Percentiles rank a stretch among this genome's conserved stretches.
phyloP scores from a whole-genome alignment of 2,797 vertebrate genomes.

The Hemitrygon akajei region DNA sequence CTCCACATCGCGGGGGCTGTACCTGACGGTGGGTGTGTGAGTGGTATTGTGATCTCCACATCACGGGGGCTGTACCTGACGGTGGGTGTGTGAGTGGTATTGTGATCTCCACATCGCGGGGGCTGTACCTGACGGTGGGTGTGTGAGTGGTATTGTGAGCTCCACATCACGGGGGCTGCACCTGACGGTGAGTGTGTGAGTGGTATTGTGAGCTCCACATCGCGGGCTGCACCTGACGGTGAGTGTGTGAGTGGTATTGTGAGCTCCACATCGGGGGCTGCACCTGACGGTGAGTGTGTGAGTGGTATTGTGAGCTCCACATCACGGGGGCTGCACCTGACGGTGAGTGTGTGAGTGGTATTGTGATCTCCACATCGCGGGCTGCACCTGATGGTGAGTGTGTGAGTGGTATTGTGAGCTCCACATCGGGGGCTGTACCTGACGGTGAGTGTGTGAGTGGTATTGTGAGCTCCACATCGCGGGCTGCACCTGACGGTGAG shows the following conservation, averaged over 20 bases:
- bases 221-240: neutral
- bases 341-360: neutral
- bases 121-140: neutral
- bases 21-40: neutral
- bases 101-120: no score
- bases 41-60: no score
- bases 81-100: neutral
- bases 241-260: neutral
- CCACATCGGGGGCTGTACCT: neutral
- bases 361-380: no score
- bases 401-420: no score
- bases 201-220: no score
- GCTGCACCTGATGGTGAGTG: neutral
- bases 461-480: no score
- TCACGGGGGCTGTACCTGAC: neutral
- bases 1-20: no score
- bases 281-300: neutral
- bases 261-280: no score
- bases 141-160: no score
- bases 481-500: neutral
- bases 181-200: neutral
- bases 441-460: neutral
- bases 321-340: neutral
- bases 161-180: no score
- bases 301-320: no score